These are phyloP conservation scores for Stegostoma tigrinum DNA, from an alignment of 2,113 vertebrate genomes.

Conservation along the genomic window DNA sequence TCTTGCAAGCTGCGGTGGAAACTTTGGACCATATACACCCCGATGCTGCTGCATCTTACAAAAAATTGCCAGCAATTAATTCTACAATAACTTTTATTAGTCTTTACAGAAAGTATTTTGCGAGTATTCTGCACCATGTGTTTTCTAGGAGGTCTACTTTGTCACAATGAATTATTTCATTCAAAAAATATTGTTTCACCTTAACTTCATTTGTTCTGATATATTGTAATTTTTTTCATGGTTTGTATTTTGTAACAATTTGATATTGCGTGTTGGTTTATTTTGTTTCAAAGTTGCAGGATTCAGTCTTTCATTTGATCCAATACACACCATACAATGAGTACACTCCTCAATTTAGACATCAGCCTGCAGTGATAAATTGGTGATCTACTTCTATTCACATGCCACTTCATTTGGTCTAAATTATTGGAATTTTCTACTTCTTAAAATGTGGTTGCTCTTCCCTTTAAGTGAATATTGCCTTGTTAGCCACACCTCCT, in stretches of 20 bases:
- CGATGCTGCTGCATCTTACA: background rate
- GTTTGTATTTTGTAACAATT: background rate
- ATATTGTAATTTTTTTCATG: background rate
- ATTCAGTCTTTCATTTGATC: background rate
- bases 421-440: background rate
- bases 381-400: background rate
- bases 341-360: background rate
- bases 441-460: background rate
- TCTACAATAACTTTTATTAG: background rate
- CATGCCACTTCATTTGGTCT: background rate
- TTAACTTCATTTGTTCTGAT: background rate
- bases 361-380: background rate
- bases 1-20: background rate
- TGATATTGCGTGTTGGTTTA: background rate
- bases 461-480: constrained; percentile 4
- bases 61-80: background rate
- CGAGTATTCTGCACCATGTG: background rate
- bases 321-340: background rate
- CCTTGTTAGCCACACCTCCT: background rate
- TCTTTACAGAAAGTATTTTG: background rate
- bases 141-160: background rate
- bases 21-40: background rate
- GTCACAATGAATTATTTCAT: background rate
- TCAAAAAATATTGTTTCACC: background rate
- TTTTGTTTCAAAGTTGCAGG: background rate